Base-by-base conservation (phyloP, 2,888 invertebrate species). In the Bruchidius siliquastri region DNA sequence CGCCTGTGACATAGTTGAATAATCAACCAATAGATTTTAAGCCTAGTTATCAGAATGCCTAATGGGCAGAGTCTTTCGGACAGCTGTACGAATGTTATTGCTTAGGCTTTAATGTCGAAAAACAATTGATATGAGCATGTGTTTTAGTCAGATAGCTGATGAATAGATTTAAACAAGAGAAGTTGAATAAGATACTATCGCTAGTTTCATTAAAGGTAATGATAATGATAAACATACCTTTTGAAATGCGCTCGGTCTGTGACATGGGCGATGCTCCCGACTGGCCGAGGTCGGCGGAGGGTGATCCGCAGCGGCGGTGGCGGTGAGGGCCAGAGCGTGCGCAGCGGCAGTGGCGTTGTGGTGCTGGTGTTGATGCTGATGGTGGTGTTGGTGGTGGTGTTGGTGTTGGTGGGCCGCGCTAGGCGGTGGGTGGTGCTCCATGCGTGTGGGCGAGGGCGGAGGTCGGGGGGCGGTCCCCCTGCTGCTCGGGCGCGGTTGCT, bases 351-450 rank as follows among this genome's bases (percentile, higher is more conserved):
- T 13, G 49, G 6, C 18, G 6, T 49, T 4, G 49, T 49, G 49
- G 10, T 49, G 49, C 3, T 18, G 49, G 49, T 49, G 49, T 13
- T 18, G 8, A 13, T 49, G 49, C 6, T 49, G 49, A 13, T 49
- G 49, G 6, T 49, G 49, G 18, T 49, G 49, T 1, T 49, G 49
- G 18, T 49, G 49, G 6, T 49, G 49, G 49, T 49, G 49, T 49
- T 49, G 49, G 18, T 49, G 49, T 13, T 49, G 49, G 49, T 49
- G 49, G 49, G 18, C 49, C 49, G 49, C 49, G 49, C 49, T 49
- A 13, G 49, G 49, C 49, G 49, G 49, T 13, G 49, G 91, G 91
- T 93, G 93, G 90, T 92, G 91, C 92, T 93, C 93, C 93, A 93
- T 93, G 91, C 92, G 92, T 90, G 89, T 79, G 78, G 78, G 77